Base-by-base conservation (phyloP, 92 coral and sea anemone genomes). In the Zoanthus sansibaricus region DNA sequence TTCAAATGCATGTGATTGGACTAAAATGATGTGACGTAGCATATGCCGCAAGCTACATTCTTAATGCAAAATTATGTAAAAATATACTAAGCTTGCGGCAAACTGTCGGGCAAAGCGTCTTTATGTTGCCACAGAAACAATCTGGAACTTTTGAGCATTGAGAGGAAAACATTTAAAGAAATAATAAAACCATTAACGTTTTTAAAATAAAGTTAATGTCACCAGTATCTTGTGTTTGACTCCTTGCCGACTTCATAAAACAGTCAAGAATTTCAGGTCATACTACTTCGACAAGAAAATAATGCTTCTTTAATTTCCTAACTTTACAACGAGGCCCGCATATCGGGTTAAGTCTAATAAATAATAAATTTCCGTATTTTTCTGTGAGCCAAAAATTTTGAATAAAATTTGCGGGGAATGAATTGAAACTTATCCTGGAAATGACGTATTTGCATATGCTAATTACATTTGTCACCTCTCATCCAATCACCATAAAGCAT, bases 381-480 rank as follows among this genome's bases (percentile, higher is more conserved):
- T 54, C 61, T 51, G 9, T 17, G 20, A 51, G 62, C 68, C 82
- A 76, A 76, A 66, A 21, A 52, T 54, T 48, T 52, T 76, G 33
- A 13, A 74, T 18, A 31, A 56, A 32, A n/a, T 61, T 79, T 64
- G 58, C 31, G 69, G 31, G 42, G 31, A 59, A 18, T 77, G 70
- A 58, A 55, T 48, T 56, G 32, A 42, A 42, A 12, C 73, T 64
- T 79, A 68, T 80, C 61, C 75, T 49, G 62, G 44, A 64, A 80
- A 80, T 80, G 85, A 80, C 85, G 75, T 80, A 80, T 80, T 47
- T 80, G 75, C 85, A 66, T 46, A 80, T 80, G 85, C 18, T 45
- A 66, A 80, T 80, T 1, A 15, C 44, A 64, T 68, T 64, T 80
- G 74, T 47, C 85, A 80, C 72, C 45, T 64, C 73, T 66, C 85